A percentile compares a stretch with the other conserved stretches of the same genome.
These are phyloP conservation scores for Phylloscopus whistleri DNA, from an alignment of 2,113 vertebrate genomes.

Conservation along the genomic window DNA sequence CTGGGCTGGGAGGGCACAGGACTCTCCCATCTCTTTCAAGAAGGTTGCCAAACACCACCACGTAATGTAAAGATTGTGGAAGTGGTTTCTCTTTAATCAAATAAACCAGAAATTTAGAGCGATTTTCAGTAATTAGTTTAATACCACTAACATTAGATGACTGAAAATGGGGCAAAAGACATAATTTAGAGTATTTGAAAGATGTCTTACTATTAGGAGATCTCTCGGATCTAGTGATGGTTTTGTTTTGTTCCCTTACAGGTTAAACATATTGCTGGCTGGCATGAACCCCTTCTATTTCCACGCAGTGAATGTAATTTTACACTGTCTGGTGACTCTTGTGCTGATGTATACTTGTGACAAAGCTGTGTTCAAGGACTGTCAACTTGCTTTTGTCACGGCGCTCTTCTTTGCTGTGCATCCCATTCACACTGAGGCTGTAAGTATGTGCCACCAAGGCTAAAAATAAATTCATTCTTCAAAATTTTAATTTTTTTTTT, in stretches of 20 bases:
- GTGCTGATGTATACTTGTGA: conserved; percentile 89
- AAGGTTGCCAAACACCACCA: not conserved
- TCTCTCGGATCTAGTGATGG: not conserved
- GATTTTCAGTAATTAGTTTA: not conserved
- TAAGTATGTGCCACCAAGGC: conserved; percentile 75
- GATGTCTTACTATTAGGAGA: not conserved
- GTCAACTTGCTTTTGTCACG: conserved; percentile 80
- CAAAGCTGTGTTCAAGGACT: conserved; percentile 81
- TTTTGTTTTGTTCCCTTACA: conserved; percentile 50
- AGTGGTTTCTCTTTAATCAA: not conserved
- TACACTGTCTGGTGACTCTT: conserved; percentile 87
- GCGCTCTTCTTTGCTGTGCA: conserved; percentile 91
- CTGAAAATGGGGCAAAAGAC: not conserved
- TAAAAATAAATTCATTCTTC: not conserved
- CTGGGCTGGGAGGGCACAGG: not conserved
- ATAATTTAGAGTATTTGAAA: not conserved
- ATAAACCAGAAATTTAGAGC: not conserved
- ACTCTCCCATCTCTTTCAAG: not conserved
- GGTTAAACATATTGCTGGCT: conserved; percentile 87
- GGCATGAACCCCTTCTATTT: conserved; percentile 92
- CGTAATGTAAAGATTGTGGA: not conserved
- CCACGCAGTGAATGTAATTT: conserved; percentile 85
- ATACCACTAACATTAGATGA: not conserved
- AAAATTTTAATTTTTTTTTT: not conserved
- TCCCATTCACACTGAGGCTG: conserved; percentile 94